These are phyloP conservation scores for Pangasius djambal DNA, from an alignment of 2,797 vertebrate species.

Conservation along the genomic window DNA sequence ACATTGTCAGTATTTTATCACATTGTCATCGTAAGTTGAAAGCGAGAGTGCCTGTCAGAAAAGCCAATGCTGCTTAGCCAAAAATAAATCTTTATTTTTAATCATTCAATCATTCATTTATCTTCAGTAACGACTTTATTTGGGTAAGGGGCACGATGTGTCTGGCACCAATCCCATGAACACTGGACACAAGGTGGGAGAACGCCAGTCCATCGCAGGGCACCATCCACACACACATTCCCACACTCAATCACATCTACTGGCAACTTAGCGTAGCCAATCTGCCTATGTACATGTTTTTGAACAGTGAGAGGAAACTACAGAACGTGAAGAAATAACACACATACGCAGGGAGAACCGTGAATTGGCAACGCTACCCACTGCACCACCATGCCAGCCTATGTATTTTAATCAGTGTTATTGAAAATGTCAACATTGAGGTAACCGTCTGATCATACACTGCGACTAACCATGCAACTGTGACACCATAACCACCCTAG, in stretches of 20 bases:
- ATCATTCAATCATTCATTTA: neutral
- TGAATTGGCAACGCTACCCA: neutral
- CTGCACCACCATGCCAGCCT: neutral
- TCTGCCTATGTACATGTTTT: neutral
- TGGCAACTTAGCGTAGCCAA: neutral
- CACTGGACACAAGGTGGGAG: neutral
- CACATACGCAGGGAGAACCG: neutral
- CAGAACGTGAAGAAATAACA: neutral
- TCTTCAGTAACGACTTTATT: neutral
- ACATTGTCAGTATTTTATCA: neutral
- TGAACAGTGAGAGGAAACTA: neutral
- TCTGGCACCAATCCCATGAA: neutral
- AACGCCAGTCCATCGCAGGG: neutral
- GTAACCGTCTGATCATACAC: neutral
- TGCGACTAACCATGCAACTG: neutral
- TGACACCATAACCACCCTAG: neutral
- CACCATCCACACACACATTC: neutral
- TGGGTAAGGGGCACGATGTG: neutral
- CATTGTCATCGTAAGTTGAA: neutral
- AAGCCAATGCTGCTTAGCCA: neutral
- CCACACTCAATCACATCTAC: neutral
- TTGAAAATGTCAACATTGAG: neutral
- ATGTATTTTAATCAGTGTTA: neutral
- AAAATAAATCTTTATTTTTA: neutral
- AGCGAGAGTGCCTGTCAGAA: neutral